Percentiles rank a stretch among this genome's conserved stretches.
These are phyloP conservation scores for Dynastes grantii DNA, from an alignment of 2,888 invertebrate genomes.

Conservation along the genomic window DNA sequence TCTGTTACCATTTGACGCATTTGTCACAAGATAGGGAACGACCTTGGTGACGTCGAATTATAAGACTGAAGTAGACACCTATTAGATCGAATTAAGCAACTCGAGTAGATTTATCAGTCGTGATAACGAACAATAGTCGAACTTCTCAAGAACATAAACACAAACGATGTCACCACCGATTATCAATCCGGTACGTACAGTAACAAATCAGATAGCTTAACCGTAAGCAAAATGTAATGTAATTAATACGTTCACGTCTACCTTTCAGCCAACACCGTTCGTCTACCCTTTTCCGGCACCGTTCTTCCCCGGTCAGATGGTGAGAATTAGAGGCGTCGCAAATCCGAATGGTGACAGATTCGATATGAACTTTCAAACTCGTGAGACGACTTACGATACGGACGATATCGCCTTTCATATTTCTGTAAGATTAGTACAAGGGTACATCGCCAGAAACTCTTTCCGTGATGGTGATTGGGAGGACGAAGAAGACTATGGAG, in stretches of 20 bases:
- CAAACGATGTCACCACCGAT: constrained; percentile 46
- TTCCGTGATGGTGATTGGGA: constrained; percentile 75
- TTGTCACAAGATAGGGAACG: no score
- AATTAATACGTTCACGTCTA: neutral
- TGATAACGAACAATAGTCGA: no score
- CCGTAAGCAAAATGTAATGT: neutral
- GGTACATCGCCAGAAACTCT: constrained; percentile 74
- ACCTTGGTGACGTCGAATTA: no score
- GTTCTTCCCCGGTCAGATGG: constrained; percentile 49
- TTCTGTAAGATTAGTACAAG: constrained; percentile 75
- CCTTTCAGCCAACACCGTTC: constrained; percentile 44
- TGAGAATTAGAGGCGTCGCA: constrained; percentile 45
- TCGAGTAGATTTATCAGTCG: neutral
- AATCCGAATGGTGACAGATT: constrained; percentile 71
- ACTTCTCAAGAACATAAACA: neutral
- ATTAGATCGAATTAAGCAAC: no score
- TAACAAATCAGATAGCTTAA: neutral
- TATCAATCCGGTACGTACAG: constrained; percentile 49
- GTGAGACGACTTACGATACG: constrained; percentile 80
- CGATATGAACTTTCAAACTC: constrained; percentile 83
- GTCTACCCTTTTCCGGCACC: constrained; percentile 43
- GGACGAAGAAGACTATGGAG: constrained; percentile 74
- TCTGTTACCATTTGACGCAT: no score
- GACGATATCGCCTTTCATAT: constrained; percentile 86
- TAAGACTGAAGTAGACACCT: no score